Evolutionary conservation across 2,113 vertebrate genomes (phyloP), one percentile per base, ranked within the genome.

Genomic region (Regulus satrapa): DNA sequence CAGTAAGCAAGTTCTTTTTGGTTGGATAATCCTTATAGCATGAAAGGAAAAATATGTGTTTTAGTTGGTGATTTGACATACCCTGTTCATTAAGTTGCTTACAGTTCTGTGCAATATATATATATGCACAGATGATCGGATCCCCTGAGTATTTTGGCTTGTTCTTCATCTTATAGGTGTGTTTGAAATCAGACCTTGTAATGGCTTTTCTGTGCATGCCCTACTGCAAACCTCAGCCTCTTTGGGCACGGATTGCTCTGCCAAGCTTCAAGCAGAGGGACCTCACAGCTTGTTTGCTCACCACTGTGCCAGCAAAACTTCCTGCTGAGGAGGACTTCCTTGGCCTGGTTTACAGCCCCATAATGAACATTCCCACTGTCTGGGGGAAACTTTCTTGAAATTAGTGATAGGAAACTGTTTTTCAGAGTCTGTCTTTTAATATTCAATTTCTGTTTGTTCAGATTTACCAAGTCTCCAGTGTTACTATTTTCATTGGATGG

Each of bases 401-500:
- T 73, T 43, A 78, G 25, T 59, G 48, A 2, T 38, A 83, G 61
- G 81, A 94, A 93, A 87, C 56, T 80, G 54, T 78, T 85, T 87
- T 77, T 83, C 52, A 29, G 69, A 55, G 58, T 36, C 51, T 89
- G 94, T 68, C 49, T 87, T 85, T 63, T 97, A 87, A 97, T 90
- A 73, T 69, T 94, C 43, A 28, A n/a, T 96, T 92, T 97, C 81
- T 96, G 41, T 74, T 97, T 97, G 83, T 94, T 64, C 96, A 99
- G 99, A 69, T 99, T 99, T 97, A 98, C 98, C 93, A 98, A 36
- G 45, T 97, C 99, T 72, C 99, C 99, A 38, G 96, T 99, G 61
- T 98, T 99, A 87, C 97, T 99, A 17, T 98, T 99, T 97, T 99
- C 99, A 66, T 95, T 99, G 98, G 99, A 99, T 73, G 99, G 99